Percentiles rank a stretch among this genome's conserved stretches.
Conservation (phyloP, 2,797 vertebrate species). For the Clarias fuscus region DNA sequence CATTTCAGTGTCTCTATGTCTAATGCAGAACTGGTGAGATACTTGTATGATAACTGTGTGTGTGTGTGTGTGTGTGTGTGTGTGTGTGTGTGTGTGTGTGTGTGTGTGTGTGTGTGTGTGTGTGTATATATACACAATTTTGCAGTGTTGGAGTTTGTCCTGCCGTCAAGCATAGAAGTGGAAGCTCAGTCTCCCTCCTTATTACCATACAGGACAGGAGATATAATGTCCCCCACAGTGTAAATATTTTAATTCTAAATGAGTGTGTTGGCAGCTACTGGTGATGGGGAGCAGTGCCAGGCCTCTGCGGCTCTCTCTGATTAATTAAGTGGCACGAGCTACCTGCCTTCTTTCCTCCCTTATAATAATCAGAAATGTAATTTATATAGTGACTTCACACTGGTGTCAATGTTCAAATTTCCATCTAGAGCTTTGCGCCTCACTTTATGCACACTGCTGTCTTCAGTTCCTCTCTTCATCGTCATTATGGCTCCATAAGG, state of each 20-base stretch:
- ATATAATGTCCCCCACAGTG: conserved; percentile 52
- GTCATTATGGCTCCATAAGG: background rate
- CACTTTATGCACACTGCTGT: background rate
- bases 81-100: conserved; percentile 12
- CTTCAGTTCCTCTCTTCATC: background rate
- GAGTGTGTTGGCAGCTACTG: conserved; percentile 46
- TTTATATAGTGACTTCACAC: conserved; percentile 37
- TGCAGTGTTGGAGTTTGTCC: conserved; percentile 35
- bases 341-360: conserved; percentile 35
- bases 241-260: conserved; percentile 63
- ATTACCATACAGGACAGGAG: conserved; percentile 52
- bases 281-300: conserved; percentile 11
- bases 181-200: conserved; percentile 19
- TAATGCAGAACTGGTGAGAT: background rate
- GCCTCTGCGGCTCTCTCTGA: conserved; percentile 38
- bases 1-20: background rate
- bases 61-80: background rate
- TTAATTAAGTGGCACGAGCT: conserved; percentile 46
- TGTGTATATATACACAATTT: conserved; percentile 10
- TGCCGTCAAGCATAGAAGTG: conserved; percentile 38
- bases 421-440: background rate
- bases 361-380: conserved; percentile 23
- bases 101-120: background rate
- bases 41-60: background rate
- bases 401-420: conserved; percentile 20